A percentile compares a stretch with the other conserved stretches of the same genome.
phyloP scores from a whole-genome alignment of 2,797 vertebrate species.

The Acrocephalus scirpaceus region DNA sequence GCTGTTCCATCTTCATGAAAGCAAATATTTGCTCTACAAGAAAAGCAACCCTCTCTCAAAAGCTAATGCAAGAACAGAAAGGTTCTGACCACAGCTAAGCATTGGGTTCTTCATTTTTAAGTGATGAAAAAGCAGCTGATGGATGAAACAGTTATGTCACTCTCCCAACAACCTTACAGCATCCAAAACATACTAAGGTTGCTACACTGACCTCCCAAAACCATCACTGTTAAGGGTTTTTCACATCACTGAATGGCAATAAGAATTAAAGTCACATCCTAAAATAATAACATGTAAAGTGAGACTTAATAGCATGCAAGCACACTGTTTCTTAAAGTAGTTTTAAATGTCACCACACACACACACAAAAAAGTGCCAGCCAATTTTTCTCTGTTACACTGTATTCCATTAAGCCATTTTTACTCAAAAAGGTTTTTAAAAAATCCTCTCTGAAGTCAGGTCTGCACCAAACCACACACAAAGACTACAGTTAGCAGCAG shows the following conservation, averaged over 20 bases:
- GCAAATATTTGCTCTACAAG: background rate
- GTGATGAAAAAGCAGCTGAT: background rate
- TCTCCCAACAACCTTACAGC: background rate
- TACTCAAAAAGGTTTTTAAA: background rate
- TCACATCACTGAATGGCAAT: background rate
- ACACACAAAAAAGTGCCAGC: background rate
- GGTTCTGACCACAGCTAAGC: background rate
- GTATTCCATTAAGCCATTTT: background rate
- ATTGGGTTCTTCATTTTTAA: background rate
- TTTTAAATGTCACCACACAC: background rate
- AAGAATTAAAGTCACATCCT: background rate
- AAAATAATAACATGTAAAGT: background rate
- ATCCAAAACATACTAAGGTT: background rate
- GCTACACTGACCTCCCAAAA: background rate
- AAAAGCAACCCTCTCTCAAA: background rate
- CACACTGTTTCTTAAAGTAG: background rate
- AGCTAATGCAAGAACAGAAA: background rate
- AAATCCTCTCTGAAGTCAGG: background rate
- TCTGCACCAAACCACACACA: background rate
- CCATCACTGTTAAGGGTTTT: background rate
- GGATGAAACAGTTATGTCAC: background rate
- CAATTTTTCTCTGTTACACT: background rate
- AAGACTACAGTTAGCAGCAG: background rate
- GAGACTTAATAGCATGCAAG: background rate
- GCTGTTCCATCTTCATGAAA: background rate